Evolutionary conservation across 2,888 invertebrate genomes (phyloP).

Genomic region (Ptychoptera contaminata): DNA sequence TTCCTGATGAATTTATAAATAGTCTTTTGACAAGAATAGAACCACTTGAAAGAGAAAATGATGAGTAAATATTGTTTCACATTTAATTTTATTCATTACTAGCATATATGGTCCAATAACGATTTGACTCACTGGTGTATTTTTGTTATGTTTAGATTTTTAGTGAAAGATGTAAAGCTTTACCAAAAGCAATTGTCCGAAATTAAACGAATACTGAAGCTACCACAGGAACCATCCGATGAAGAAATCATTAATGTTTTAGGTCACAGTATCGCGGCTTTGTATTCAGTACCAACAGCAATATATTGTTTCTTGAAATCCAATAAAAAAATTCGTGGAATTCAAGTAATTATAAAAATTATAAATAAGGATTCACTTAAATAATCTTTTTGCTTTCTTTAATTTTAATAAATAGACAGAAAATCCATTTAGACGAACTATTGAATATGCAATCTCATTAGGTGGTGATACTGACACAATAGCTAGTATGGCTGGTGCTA

Average conservation of each 20-base stretch:
- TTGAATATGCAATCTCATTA: conserved; percentile 52
- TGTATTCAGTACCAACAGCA: conserved; percentile 57
- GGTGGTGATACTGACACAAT: conserved; percentile 70
- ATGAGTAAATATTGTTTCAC: conserved; percentile 25
- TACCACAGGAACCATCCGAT: conserved; percentile 27
- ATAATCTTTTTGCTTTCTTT: conserved; percentile 1
- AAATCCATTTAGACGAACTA: conserved; percentile 42
- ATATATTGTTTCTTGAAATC: conserved; percentile 50
- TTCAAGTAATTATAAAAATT: conserved; percentile 26
- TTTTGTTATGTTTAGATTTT: no score
- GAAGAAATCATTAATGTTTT: conserved; percentile 36
- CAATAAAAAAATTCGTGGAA: conserved; percentile 32
- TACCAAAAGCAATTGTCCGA: conserved; percentile 37
- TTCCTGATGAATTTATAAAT: conserved; percentile 34
- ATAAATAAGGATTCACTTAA: neutral
- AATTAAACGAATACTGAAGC: conserved; percentile 34
- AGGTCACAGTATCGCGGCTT: conserved; percentile 45
- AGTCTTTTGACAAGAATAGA: conserved; percentile 37
- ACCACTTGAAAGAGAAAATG: conserved; percentile 31
- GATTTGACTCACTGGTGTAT: no score
- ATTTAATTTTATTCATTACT: neutral
- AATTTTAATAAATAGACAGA: conserved; percentile 29
- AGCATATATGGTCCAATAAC: conserved; percentile 2
- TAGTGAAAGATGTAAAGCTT: conserved; percentile 18
- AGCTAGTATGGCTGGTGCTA: conserved; percentile 55